These are phyloP conservation scores for Corythoichthys intestinalis DNA, from an alignment of 2,113 vertebrate species.

Conservation along the genomic window DNA sequence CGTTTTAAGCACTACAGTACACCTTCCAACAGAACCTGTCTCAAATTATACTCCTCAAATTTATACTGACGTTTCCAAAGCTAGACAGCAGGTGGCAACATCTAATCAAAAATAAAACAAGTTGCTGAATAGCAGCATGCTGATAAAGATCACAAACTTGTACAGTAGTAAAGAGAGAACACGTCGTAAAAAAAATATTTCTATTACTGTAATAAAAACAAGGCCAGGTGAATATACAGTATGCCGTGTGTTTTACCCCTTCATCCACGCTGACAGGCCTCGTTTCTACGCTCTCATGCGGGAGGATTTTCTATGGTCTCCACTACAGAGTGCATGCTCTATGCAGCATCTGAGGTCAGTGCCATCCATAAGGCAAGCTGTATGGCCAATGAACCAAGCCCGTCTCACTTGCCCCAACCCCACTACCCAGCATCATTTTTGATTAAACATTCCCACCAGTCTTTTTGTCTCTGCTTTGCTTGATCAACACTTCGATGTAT, in stretches of 20 bases:
- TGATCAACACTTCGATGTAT: slow-evolving; percentile 32
- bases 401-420: slow-evolving; percentile 30
- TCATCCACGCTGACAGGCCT: slow-evolving; percentile 60
- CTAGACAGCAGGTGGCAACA: slow-evolving; percentile 66
- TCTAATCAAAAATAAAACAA: slow-evolving; percentile 21
- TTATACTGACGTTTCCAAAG: slow-evolving; percentile 18
- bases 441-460: slow-evolving; percentile 36
- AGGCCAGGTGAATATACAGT: slow-evolving; percentile 44
- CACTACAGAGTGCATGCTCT: slow-evolving; percentile 75
- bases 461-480: slow-evolving; percentile 27
- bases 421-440: slow-evolving; percentile 27
- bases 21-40: slow-evolving; percentile 12
- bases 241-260: slow-evolving; percentile 56
- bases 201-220: slow-evolving; percentile 19
- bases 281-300: slow-evolving; percentile 71
- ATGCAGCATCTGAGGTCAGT: slow-evolving; percentile 81
- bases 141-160: not conserved
- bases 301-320: slow-evolving; percentile 77
- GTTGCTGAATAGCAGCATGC: not conserved
- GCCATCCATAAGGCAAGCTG: slow-evolving; percentile 48
- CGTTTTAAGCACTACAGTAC: slow-evolving; percentile 1
- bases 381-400: slow-evolving; percentile 31
- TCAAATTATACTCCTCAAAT: not conserved
- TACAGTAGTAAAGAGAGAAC: not conserved
- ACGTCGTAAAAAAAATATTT: not conserved